Percentiles rank a stretch among this genome's conserved stretches.
Conservation (phyloP, 64 coral and sea anemone species). For the Cladopsammia gracilis region DNA sequence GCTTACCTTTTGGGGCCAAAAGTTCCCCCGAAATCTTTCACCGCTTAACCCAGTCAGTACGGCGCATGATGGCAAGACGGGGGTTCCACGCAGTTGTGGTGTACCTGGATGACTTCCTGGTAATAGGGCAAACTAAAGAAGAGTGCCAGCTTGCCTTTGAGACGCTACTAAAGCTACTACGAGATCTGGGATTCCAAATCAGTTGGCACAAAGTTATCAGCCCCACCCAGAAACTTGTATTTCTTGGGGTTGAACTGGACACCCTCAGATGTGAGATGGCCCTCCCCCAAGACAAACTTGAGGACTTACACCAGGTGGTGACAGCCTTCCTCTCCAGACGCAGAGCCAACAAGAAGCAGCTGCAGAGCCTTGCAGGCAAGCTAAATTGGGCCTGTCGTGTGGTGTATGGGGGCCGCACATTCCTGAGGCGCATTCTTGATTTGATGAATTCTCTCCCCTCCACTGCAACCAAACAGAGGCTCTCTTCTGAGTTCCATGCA, state of each 20-base stretch:
- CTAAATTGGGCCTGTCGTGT: constrained; percentile 16
- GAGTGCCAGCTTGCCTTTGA: neutral
- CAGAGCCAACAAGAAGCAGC: neutral
- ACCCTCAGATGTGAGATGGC: neutral
- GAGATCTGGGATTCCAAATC: neutral
- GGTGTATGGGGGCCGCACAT: neutral
- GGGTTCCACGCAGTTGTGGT: constrained; percentile 4
- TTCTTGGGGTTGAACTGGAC: neutral
- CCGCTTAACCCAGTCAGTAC: neutral
- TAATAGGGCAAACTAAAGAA: neutral
- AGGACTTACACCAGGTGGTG: neutral
- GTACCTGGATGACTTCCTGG: constrained; percentile 54
- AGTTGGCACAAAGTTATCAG: neutral
- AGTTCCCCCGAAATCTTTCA: constrained; percentile 23
- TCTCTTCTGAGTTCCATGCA: neutral
- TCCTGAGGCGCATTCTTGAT: neutral
- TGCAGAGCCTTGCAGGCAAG: neutral
- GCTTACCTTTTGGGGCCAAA: constrained; percentile 33
- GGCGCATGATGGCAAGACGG: neutral
- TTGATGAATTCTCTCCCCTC: neutral
- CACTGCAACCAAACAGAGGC: neutral
- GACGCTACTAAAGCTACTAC: neutral
- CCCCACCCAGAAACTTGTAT: neutral
- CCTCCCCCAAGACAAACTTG: neutral
- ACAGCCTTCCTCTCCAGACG: neutral